These are phyloP conservation scores for Eristalis intricaria DNA, from an alignment of 2,888 invertebrate genomes.

Conservation along the genomic window DNA sequence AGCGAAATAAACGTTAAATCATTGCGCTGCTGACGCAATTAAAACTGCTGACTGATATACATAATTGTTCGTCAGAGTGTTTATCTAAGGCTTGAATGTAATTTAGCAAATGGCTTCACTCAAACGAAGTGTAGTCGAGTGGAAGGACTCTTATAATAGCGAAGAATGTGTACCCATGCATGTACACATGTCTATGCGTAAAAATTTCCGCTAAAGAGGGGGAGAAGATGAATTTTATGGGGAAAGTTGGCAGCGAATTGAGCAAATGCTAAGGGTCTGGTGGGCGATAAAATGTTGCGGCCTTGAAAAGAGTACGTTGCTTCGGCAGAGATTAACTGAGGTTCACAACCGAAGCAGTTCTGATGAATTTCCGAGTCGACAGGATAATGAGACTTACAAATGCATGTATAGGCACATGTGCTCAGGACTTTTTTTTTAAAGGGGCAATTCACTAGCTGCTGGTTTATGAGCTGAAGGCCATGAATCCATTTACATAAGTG, in stretches of 20 bases:
- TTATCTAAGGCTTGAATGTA: slow-evolving; percentile 52
- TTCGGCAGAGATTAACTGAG: neutral
- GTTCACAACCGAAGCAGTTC: neutral
- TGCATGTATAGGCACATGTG: neutral
- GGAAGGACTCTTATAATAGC: slow-evolving; percentile 26
- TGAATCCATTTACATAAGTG: too few relatives aligned
- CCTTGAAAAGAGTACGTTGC: neutral
- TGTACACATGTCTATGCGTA: neutral
- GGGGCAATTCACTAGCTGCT: too few relatives aligned
- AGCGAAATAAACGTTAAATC: slow-evolving; percentile 32
- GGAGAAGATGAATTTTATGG: neutral
- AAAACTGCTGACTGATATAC: slow-evolving; percentile 50
- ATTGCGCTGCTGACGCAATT: slow-evolving; percentile 41
- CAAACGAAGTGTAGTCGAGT: slow-evolving; percentile 31
- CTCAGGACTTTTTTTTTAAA: too few relatives aligned
- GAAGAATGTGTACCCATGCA: neutral
- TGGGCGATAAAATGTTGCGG: neutral
- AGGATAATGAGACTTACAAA: neutral
- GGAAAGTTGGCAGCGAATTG: neutral
- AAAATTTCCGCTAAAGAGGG: neutral
- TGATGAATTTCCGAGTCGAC: neutral
- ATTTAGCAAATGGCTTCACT: slow-evolving; percentile 59
- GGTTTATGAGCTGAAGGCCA: too few relatives aligned
- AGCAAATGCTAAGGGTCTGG: neutral
- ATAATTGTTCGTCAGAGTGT: slow-evolving; percentile 49